Base-by-base conservation (phyloP, 2,888 invertebrate genomes). In the Anthrax anthrax region DNA sequence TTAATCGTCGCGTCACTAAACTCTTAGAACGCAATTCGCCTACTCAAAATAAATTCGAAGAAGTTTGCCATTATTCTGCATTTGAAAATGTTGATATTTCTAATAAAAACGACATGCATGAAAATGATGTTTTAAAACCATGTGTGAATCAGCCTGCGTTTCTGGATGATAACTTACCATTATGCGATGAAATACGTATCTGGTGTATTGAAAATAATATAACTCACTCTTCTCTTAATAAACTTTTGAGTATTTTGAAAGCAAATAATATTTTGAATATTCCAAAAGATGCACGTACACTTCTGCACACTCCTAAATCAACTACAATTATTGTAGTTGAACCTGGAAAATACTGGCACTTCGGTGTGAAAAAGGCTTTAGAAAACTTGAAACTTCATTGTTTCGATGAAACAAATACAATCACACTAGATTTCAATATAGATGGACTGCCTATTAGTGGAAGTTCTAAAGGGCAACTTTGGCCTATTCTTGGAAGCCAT, bases 401-500 rank as follows among this genome's bases (percentile, higher is more conserved):
- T 12, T 9, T 9, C 8, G 16, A 9, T n/a, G 18, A 17, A 10
- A 17, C 5, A n/a, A 37, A 37, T 6, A 34, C 2, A 23, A 40
- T 47, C 16, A 14, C 14, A 10, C 34, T 47, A 5, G 16, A 37
- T 37, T 44, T 47, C 16, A 46, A 42, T 16, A 42, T 46, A 17
- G 46, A 46, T 37, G 46, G 42, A 4, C 14, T 46, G 32, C 37
- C 37, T 3, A 44, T 47, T 19, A 40, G 29, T 16, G 42, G 37
- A 18, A 47, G 44, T 27, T 42, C 41, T 5, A 37, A 41, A 38
- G 37, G 23, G n/a, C 39, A 43, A 36, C 39, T 47, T 47, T 43
- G 47, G 47, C 47, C 42, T 3, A 47, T 47, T n/a, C 14, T 43
- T 19, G 29, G 39, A 2, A 17, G n/a, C 5, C 4, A 6, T 6